Evolutionary conservation across 2,797 vertebrate species (phyloP), one percentile per base, ranked within the genome.

Genomic region (Falco columbarius): DNA sequence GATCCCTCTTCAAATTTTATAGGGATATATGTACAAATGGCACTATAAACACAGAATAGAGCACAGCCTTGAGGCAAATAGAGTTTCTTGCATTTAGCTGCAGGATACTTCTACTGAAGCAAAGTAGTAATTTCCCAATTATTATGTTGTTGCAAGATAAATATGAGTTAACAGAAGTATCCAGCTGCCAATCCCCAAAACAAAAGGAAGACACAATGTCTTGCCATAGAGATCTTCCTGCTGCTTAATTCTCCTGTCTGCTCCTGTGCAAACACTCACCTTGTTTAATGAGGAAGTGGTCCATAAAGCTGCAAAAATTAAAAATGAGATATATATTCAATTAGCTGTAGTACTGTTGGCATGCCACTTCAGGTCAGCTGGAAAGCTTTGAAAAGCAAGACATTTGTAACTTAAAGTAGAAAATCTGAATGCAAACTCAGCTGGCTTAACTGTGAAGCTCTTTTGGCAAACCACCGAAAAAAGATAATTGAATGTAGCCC

Each of bases 401-500:
- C 46, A 74, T 68, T 82, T 86, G 73, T 82, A 94, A 97, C 91
- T 81, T 82, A 63, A 95, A 96, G 88, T 47, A 95, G 80, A 92
- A 97, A 95, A 94, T 87, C 27, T 77, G 81, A 96, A 96, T 89
- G 92, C 61, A 95, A 95, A 95, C 87, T 81, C 85, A 90, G 86
- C 38, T 91, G 59, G n/a, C 54, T 96, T 89, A 94, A 92, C 38
- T 82, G 85, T 47, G 97, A 97, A 94, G 55, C 58, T 75, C 93
- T 95, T 95, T 71, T 90, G 85, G 92, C 54, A 95, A 91, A 89
- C 65, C 84, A 81, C 92, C 29, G 80, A 80, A 95, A 93, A 94
- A 93, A 67, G 76, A 86, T 96, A 97, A 97, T 82, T 90, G 84
- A 97, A 97, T 89, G 61, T 62, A 91, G 82, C 73, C 90, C 94